Conservation (phyloP, 2,888 invertebrate species). For the Acanthosepion lycidas region DNA sequence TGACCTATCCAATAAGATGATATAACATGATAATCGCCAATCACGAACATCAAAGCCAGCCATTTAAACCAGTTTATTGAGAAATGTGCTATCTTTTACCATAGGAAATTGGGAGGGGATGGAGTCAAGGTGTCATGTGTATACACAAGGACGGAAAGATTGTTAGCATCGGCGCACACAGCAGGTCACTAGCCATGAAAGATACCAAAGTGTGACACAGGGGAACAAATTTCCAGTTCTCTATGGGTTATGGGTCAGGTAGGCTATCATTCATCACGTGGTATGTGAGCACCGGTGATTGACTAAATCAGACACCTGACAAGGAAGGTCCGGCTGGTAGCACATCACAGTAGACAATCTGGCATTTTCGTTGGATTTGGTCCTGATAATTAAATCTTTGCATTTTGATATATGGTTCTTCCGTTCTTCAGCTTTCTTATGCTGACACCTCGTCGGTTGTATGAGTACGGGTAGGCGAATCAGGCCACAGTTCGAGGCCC, state of each 20-base stretch:
- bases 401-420: conserved; percentile 20
- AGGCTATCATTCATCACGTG: conserved; percentile 2
- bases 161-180: no score
- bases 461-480: neutral
- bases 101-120: neutral
- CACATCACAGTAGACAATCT: neutral
- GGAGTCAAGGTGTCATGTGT: neutral
- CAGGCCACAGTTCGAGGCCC: neutral
- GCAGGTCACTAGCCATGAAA: neutral
- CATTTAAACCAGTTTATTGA: neutral
- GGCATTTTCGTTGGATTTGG: conserved; percentile 6
- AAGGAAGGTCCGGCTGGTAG: neutral
- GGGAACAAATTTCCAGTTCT: neutral
- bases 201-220: neutral
- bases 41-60: neutral
- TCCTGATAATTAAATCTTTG: neutral
- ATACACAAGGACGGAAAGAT: neutral
- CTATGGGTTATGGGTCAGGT: neutral
- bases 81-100: neutral
- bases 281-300: conserved; percentile 15
- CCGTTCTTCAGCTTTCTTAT: neutral
- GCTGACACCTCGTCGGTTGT: neutral
- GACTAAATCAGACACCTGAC: neutral
- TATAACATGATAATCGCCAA: neutral
- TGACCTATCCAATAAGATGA: conserved; percentile 33